Conservation (phyloP, 1,140 invertebrate species). For the Panagrolaimus sp. region DNA sequence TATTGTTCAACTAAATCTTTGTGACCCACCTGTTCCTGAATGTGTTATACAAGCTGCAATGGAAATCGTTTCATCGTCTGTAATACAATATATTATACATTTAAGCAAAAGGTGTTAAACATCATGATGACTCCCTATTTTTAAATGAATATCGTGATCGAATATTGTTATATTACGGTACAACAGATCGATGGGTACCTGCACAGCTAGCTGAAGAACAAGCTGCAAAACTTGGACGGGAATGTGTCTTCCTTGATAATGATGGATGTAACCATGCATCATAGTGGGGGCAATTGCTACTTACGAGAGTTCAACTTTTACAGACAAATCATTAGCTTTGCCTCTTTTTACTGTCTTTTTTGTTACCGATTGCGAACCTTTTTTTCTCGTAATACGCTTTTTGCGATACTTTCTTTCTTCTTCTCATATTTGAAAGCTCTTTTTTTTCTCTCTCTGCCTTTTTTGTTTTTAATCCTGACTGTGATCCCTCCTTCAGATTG, state of each 20-base stretch:
- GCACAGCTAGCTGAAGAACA: conserved; percentile 24
- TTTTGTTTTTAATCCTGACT: no score
- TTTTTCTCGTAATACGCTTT: no score
- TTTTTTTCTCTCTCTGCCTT: no score
- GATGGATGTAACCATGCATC: conserved; percentile 38
- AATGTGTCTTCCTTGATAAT: conserved; percentile 33
- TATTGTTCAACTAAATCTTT: conserved; percentile 24
- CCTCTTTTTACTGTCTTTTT: no score
- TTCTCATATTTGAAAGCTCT: no score
- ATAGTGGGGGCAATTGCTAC: no score
- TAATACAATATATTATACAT: conserved; percentile 40
- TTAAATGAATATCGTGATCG: conserved; percentile 16
- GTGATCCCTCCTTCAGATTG: no score
- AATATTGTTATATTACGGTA: conserved; percentile 32
- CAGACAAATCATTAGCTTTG: no score
- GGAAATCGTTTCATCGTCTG: conserved; percentile 27
- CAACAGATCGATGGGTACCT: conserved; percentile 34
- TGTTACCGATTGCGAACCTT: no score
- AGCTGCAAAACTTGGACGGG: conserved; percentile 12
- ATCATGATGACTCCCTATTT: conserved; percentile 24
- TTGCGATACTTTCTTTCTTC: no score
- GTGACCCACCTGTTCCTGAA: conserved; percentile 19
- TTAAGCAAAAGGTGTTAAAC: conserved; percentile 28
- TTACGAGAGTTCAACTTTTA: no score
- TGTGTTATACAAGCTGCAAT: conserved; percentile 28